These are phyloP conservation scores for Caranx ignobilis DNA, from an alignment of 2,113 vertebrate species.

Conservation along the genomic window DNA sequence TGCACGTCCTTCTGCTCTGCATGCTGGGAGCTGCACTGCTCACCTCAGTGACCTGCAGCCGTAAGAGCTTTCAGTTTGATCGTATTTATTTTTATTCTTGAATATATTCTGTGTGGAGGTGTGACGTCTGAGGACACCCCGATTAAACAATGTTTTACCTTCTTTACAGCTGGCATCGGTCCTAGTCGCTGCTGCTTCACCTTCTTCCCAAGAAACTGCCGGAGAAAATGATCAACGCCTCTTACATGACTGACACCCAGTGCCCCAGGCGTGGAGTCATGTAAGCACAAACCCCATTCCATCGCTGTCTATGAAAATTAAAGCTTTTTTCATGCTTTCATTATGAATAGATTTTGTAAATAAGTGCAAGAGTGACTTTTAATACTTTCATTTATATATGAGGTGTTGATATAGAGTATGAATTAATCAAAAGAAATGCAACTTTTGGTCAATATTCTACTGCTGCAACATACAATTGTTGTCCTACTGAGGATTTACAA, in stretches of 20 bases:
- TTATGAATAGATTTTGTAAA: background rate
- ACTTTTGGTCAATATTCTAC: no score
- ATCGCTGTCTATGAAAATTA: no score
- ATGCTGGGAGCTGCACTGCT: constrained; percentile 60
- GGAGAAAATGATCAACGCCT: accelerated
- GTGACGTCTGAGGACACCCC: background rate
- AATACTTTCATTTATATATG: no score
- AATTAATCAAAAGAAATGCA: no score
- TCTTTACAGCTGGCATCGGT: constrained; percentile 2
- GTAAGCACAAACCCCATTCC: constrained; percentile 51
- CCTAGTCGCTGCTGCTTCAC: constrained; percentile 72
- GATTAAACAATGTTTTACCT: accelerated
- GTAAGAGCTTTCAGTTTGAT: constrained; percentile 42
- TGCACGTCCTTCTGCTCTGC: constrained; percentile 63
- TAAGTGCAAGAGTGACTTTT: background rate
- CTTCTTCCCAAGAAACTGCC: background rate
- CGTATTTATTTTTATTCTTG: background rate
- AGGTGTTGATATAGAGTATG: no score
- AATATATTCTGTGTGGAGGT: accelerated
- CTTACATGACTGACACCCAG: background rate
- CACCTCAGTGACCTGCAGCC: constrained; percentile 7
- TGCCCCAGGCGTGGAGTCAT: constrained; percentile 54
- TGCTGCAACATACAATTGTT: no score
- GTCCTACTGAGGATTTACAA: no score
- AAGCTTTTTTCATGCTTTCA: background rate